Percentiles rank a stretch among this genome's conserved stretches.
These are phyloP conservation scores for Brevimyrus niger DNA, from an alignment of 2,113 vertebrate genomes.

Conservation along the genomic window DNA sequence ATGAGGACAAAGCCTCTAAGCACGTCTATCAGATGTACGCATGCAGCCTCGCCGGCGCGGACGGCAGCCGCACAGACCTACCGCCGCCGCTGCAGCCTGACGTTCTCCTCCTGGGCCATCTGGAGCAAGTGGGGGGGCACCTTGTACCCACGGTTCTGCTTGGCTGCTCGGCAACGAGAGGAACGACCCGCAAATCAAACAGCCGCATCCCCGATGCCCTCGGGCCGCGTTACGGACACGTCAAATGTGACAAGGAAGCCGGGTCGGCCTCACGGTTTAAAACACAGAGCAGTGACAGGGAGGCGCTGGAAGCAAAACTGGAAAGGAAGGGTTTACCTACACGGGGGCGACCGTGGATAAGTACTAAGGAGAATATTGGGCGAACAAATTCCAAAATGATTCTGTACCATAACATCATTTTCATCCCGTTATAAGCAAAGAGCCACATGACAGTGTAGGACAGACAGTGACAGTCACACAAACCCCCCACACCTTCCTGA, in stretches of 20 bases:
- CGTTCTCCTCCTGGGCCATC: constrained; percentile 74
- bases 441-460: neutral
- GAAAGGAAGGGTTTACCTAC: neutral
- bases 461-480: constrained; percentile 6
- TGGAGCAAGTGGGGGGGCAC: constrained; percentile 74
- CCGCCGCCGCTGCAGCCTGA: constrained; percentile 71
- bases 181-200: neutral
- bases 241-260: neutral
- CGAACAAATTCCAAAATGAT: neutral
- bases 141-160: constrained; percentile 70
- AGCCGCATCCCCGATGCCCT: neutral
- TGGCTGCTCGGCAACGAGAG: constrained; percentile 60
- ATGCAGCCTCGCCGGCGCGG: neutral
- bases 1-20: neutral
- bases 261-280: neutral
- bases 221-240: neutral
- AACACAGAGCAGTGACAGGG: neutral
- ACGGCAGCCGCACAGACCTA: constrained; percentile 30
- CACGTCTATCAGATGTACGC: neutral
- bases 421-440: neutral
- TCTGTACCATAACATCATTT: neutral
- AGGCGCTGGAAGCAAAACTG: neutral
- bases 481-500: constrained; percentile 61
- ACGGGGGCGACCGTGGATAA: neutral
- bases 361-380: neutral